Evolutionary conservation across 2,113 vertebrate genomes (phyloP), one percentile per base, ranked within the genome.

Genomic region (Rutilus rutilus): DNA sequence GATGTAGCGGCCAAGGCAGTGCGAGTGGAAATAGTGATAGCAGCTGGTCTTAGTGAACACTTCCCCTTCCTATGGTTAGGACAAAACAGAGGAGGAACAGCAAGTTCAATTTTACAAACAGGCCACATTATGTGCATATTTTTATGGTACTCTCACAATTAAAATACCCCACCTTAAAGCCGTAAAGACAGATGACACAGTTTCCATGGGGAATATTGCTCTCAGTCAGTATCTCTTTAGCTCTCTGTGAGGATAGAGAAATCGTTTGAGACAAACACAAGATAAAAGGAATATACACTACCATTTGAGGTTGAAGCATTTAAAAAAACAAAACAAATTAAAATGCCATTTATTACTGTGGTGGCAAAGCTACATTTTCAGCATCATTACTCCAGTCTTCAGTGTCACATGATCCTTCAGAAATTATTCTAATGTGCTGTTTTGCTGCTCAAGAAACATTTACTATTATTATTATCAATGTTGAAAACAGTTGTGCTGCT

Each of bases 11-110:
- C 97, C 98, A 82, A 99, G 94, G 89, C 98, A 99, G 93, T 97
- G 96, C 4, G 97, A 98, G 89, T 99, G 98, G 91, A 99, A 99
- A 86, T 99, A 97, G 92, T 99, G 97, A 90, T 98, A 99, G 92
- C 98, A 99, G 82, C 93, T 92, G 0, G 97, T 99, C 92, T 98
- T 99, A 12, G 96, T 98, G 90, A 99, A 97, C 2, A 93, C 94
- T 88, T 99, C 98, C 6, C 94, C 96, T 62, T 98, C 97, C 98
- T 99, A 90, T 47, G 27, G 39, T 17, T 19, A 74, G 23, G 15
- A 78, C 2, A 42, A n/a, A 67, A 71, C 14, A 59, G 42, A 79
- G 25, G 33, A n/a, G 52, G 1, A 30, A 9, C 50, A 59, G 25
- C 67, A 39, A 71, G 67, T 21, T 5, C 19, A 27, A 23, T 10